Evolutionary conservation across 2,113 vertebrate species (phyloP).

Genomic region (Rissa tridactyla): DNA sequence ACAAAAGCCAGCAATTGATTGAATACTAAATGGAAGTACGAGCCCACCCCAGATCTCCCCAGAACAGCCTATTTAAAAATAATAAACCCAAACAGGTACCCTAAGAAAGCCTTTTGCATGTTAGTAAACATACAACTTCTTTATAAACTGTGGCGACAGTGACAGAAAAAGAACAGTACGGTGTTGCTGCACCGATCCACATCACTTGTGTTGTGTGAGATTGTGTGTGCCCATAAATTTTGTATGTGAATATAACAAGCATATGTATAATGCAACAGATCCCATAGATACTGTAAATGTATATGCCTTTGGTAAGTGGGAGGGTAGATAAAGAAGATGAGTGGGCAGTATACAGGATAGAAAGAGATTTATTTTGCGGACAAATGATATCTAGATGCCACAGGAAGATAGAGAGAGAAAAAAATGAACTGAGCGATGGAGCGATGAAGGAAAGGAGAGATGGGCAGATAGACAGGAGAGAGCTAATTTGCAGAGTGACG

Average conservation of each 20-base stretch:
- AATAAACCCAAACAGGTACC: not conserved
- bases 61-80: conserved; percentile 37
- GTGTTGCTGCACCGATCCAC: conserved; percentile 32
- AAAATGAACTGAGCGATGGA: not conserved
- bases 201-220: conserved; percentile 36
- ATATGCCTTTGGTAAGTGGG: conserved; percentile 71
- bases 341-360: conserved; percentile 63
- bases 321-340: conserved; percentile 76
- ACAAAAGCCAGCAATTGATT: conserved; percentile 69
- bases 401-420: not conserved
- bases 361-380: conserved; percentile 64
- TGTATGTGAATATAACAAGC: conserved; percentile 47
- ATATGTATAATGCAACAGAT: conserved; percentile 69
- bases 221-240: conserved; percentile 53
- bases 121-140: conserved; percentile 30
- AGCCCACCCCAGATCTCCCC: conserved; percentile 38
- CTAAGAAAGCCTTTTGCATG: not conserved
- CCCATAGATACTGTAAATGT: conserved; percentile 72
- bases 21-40: conserved; percentile 68
- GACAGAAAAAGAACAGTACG: conserved; percentile 45
- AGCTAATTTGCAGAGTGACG: not conserved
- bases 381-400: conserved; percentile 51
- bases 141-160: conserved; percentile 25
- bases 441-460: conserved; percentile 16
- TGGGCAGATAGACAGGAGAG: conserved; percentile 13